Base-by-base conservation (phyloP, 1,140 invertebrate species). In the Pseudomyrmex sp. region DNA sequence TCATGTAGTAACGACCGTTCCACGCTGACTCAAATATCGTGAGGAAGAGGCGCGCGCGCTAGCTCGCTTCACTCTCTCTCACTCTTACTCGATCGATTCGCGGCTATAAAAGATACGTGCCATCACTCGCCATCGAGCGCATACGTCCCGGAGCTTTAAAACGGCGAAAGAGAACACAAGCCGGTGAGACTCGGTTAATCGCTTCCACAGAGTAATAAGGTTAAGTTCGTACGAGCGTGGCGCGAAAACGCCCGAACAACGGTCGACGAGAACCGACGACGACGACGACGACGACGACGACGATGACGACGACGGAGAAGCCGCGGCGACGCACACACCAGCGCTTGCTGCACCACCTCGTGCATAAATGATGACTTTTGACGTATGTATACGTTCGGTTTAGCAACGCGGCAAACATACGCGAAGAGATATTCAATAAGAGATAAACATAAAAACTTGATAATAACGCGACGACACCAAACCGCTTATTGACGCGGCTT, bases 221-320 rank as follows among this genome's bases (percentile, higher is more conserved):
- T 89, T 88, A 89, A 89, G 74, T 88, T 89, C 84, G 80, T 84
- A 76, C 54, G 70, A 83, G 44, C 58, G 69, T 54, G 69, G 69
- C 58, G 70, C 87, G 87, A 73, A 72, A 85, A 83, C 59, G 59
- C 26, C 48, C 84, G 77, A 88, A 46, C 8, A 70, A 74, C 62
- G 8, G 46, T 50, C 84, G 86, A 79, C 20, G 20, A 56, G 50
- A 73, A 10, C n/a, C 83, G 79, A 63, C 58, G 70, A 66, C 44
- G 44, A 12, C 23, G 13, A 7, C 52, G 12, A 3, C n/a, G 5
- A 50, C 59, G 20, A 73, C 1, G 23, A n/a, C n/a, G n/a, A 7
- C 52, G 12, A 3, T n/a, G 5, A 50, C 59, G 20, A 73, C 58
- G 46, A 35, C 46, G 13, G 2, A n/a, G 2, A 35, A 35, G 52